Percentiles rank a stretch among this genome's conserved stretches.
phyloP scores from a whole-genome alignment of 2,797 vertebrate genomes.

The Siniperca obscura region DNA sequence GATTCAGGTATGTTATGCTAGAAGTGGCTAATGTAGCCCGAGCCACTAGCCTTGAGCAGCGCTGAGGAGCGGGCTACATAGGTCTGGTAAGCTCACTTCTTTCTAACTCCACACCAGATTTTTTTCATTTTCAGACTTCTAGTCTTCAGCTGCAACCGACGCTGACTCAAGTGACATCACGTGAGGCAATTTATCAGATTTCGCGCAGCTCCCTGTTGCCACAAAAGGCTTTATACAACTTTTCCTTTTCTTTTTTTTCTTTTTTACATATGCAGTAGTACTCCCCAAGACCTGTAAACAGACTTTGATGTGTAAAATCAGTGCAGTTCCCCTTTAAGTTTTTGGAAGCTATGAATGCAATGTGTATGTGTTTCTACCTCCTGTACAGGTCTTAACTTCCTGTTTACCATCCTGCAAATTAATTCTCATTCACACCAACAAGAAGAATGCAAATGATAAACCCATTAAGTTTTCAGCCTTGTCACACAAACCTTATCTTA shows the following conservation, averaged over 20 bases:
- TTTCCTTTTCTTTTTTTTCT: not conserved
- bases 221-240: not conserved
- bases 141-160: too few species aligned
- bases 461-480: not conserved
- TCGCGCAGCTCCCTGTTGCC: too few species aligned
- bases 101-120: not conserved
- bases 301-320: not conserved
- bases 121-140: too few species aligned
- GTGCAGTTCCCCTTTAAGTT: not conserved
- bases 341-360: not conserved
- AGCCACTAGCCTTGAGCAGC: not conserved
- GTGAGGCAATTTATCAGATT: too few species aligned
- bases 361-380: not conserved
- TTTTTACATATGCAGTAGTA: not conserved
- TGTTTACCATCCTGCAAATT: slow-evolving; percentile 8
- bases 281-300: not conserved
- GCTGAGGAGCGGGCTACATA: not conserved
- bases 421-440: not conserved
- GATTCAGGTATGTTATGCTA: not conserved
- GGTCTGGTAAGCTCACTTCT: not conserved
- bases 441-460: not conserved
- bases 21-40: not conserved
- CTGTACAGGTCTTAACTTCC: not conserved
- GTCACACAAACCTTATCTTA: slow-evolving; percentile 17
- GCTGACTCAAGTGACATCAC: too few species aligned